Conservation (phyloP, 2,888 invertebrate genomes). For the Ferdinandea cuprea region DNA sequence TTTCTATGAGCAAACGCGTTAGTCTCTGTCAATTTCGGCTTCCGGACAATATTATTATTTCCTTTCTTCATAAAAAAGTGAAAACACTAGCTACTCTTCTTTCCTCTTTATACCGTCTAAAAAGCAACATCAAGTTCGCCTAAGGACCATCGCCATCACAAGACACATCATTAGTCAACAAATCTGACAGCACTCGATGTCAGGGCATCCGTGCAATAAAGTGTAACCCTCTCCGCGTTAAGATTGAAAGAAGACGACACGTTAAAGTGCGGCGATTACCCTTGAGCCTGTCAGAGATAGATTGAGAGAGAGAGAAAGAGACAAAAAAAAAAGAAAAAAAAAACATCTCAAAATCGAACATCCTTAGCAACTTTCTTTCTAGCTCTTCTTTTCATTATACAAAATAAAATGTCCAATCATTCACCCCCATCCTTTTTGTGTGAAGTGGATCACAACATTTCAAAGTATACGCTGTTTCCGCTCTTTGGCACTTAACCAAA, state of each 20-base stretch:
- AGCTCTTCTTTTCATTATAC: constrained; percentile 20
- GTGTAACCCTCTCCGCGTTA: constrained; percentile 3
- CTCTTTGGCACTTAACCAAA: constrained; percentile 36
- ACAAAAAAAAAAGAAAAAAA: no score
- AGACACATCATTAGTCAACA: constrained; percentile 61
- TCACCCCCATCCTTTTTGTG: not conserved
- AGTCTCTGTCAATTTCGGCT: no score
- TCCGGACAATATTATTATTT: no score
- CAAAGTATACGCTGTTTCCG: constrained; percentile 26
- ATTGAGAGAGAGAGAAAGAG: no score
- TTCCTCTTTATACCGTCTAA: not conserved
- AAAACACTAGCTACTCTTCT: not conserved
- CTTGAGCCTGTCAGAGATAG: constrained; percentile 3
- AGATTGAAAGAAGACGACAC: constrained; percentile 48
- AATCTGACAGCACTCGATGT: constrained; percentile 41
- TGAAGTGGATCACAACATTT: constrained; percentile 53
- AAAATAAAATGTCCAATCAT: constrained; percentile 54
- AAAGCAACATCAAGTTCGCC: constrained; percentile 10
- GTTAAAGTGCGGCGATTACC: constrained; percentile 43
- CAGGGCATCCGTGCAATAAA: constrained; percentile 33
- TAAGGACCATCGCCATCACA: constrained; percentile 10
- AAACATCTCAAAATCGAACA: constrained; percentile 46
- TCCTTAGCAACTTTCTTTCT: constrained; percentile 11
- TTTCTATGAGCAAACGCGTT: no score
- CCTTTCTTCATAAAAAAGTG: not conserved